These are phyloP conservation scores for Andrena minutula DNA, from an alignment of 2,888 invertebrate species.

Conservation along the genomic window DNA sequence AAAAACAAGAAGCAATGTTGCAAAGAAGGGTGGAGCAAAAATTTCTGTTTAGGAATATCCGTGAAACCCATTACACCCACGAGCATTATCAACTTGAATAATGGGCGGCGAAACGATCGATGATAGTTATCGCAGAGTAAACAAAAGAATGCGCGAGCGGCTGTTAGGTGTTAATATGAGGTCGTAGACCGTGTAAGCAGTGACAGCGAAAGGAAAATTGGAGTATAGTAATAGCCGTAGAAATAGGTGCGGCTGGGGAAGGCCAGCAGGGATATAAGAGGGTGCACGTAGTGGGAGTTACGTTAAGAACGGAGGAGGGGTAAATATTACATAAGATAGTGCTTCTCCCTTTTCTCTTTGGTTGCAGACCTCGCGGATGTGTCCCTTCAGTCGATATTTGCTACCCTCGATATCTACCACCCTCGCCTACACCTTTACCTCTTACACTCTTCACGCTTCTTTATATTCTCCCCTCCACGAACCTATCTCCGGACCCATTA, in stretches of 20 bases:
- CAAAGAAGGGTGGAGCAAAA: neutral
- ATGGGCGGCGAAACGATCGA: constrained; percentile 67
- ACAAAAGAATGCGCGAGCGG: constrained; percentile 73
- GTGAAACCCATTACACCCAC: constrained; percentile 58
- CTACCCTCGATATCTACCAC: constrained; percentile 75
- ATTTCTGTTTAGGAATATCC: constrained; percentile 54
- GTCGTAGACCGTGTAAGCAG: constrained; percentile 63
- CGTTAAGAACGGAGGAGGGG: constrained; percentile 61
- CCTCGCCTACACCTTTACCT: constrained; percentile 51
- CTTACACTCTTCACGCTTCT: constrained; percentile 33
- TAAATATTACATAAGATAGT: constrained; percentile 81
- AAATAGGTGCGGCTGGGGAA: constrained; percentile 37
- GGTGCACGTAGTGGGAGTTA: constrained; percentile 42
- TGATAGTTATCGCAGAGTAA: constrained; percentile 76
- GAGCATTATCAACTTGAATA: constrained; percentile 52
- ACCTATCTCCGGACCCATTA: constrained; percentile 59
- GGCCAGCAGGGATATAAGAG: constrained; percentile 49
- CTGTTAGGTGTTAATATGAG: constrained; percentile 73
- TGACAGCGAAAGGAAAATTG: constrained; percentile 39
- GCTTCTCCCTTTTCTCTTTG: constrained; percentile 75
- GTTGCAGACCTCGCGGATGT: constrained; percentile 70
- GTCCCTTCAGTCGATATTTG: constrained; percentile 78
- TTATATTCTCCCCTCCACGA: constrained; percentile 38
- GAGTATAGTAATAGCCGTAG: constrained; percentile 28
- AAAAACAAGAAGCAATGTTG: neutral